Evolutionary conservation across 2,888 invertebrate species (phyloP).

Genomic region (Agonopterix heracliana): DNA sequence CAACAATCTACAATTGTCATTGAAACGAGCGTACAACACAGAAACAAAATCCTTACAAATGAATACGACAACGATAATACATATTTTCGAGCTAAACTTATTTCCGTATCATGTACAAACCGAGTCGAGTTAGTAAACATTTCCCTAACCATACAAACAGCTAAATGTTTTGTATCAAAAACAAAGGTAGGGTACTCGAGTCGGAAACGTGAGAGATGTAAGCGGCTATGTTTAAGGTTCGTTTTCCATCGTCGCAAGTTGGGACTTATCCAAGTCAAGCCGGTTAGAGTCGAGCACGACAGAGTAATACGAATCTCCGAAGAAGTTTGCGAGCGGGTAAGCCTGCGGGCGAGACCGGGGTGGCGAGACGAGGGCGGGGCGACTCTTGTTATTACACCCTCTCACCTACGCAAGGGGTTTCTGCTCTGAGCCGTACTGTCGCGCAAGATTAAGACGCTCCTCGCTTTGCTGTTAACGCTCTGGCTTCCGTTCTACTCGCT

Average conservation of each 20-base stretch:
- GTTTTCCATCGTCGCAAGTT: constrained; percentile 48
- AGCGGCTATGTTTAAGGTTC: constrained; percentile 39
- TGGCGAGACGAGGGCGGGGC: constrained; percentile 33
- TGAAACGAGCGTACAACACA: background rate
- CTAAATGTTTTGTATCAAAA: constrained; percentile 28
- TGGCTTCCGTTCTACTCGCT: constrained; percentile 48
- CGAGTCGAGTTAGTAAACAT: constrained; percentile 19
- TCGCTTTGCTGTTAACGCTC: constrained; percentile 61
- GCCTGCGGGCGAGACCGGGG: constrained; percentile 48
- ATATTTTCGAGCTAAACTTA: constrained; percentile 8
- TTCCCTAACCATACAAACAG: constrained; percentile 27
- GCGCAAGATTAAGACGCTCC: constrained; percentile 67
- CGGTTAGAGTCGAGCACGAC: constrained; percentile 54
- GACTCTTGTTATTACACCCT: constrained; percentile 72
- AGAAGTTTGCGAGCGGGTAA: constrained; percentile 60
- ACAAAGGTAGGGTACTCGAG: constrained; percentile 21
- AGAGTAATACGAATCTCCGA: constrained; percentile 64
- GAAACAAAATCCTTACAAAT: background rate
- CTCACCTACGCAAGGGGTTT: constrained; percentile 69
- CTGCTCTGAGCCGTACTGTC: constrained; percentile 58
- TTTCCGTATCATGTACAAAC: constrained; percentile 11
- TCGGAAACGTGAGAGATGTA: constrained; percentile 32
- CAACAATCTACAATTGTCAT: background rate
- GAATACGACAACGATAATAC: constrained; percentile 3
- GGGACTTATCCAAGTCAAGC: constrained; percentile 58